Conservation (phyloP, 2,797 vertebrate genomes). For the Anableps anableps region DNA sequence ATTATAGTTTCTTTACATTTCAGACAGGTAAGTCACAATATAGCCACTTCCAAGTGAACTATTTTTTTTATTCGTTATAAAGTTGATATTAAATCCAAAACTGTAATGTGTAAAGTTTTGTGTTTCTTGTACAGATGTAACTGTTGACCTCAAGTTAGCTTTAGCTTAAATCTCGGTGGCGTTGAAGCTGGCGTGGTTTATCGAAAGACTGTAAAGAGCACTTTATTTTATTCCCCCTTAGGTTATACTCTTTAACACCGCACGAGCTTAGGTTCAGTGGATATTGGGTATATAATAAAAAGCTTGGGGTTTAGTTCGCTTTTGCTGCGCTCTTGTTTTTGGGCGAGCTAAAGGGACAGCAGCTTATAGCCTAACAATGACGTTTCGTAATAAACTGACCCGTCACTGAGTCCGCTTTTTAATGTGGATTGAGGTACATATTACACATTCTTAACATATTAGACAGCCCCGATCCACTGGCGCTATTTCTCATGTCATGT, state of each 20-base stretch:
- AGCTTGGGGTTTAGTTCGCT: neutral
- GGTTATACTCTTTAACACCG: neutral
- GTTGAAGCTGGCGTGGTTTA: neutral
- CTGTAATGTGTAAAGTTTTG: neutral
- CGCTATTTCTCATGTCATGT: neutral
- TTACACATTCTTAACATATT: neutral
- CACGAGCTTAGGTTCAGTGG: neutral
- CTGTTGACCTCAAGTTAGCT: constrained; percentile 60
- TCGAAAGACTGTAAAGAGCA: neutral
- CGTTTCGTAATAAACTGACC: neutral
- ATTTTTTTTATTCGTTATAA: neutral
- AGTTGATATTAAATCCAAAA: neutral
- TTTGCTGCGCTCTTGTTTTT: neutral
- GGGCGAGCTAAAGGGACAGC: no score
- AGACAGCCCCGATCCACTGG: neutral
- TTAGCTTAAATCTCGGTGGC: constrained; percentile 33
- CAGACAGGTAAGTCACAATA: neutral
- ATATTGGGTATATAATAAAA: neutral
- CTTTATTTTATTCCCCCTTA: neutral
- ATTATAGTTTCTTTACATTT: neutral
- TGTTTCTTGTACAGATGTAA: neutral
- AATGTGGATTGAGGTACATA: neutral
- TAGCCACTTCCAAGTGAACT: neutral
- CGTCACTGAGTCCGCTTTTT: neutral
- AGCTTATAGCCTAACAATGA: neutral